Base-by-base conservation (phyloP, 2,888 invertebrate species). In the Carpatolechia fugitivella region DNA sequence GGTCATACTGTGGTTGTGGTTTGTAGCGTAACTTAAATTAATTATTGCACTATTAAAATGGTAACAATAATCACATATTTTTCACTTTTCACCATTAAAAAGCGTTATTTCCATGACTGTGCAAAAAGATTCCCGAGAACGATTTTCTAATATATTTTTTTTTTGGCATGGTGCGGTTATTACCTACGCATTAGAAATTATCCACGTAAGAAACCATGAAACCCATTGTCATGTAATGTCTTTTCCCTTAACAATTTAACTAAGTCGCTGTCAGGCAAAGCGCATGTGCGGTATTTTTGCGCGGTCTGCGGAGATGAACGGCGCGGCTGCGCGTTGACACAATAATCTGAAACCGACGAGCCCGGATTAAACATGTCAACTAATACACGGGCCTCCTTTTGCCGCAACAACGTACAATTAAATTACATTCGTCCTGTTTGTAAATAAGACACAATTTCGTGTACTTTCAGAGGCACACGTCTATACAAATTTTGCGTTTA, bases 291-390 rank as follows among this genome's bases (percentile, higher is more conserved):
- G n/a, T 64, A 69, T 76, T 78, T 75, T 75, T 70, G 72, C 70
- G 76, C 76, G 78, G 81, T 80, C 77, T 77, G 76, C 70, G 69
- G 72, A 79, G 80, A 85, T 80, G 82, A 83, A 80, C 78, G 81
- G 82, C 67, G 57, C 69, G n/a, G 68, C 69, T 1, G n/a, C 35
- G n/a, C 73, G 79, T 67, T 82, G 84, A 83, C 85, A 82, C 71
- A 65, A 76, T 85, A 85, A 85, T 85, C 85, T 82, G 72, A 76
- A 66, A 76, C 76, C 76, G 72, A 78, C 79, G 76, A 72, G 78
- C 74, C 70, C 74, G 76, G 80, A 82, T 81, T 82, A 81, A 79
- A 76, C 66, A 69, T 82, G 83, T 81, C 82, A 80, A 72, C 75
- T 76, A 71, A 78, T 75, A 73, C 58, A 59, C 57, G 57, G 57